phyloP scores from a whole-genome alignment of 2,113 vertebrate species.

The Menura novaehollandiae region DNA sequence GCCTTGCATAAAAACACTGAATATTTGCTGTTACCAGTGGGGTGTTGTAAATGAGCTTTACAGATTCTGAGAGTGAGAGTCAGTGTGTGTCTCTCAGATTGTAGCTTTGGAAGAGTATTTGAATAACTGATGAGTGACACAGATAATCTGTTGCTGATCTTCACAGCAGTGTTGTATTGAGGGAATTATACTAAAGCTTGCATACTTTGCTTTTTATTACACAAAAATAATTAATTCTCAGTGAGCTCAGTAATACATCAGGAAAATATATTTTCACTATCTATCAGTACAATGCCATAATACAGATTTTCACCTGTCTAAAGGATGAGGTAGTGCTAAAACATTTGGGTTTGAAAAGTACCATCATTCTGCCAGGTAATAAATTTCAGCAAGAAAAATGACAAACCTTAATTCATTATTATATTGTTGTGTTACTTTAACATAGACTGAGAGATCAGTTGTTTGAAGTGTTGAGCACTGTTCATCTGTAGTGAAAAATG shows the following conservation, averaged over 20 bases:
- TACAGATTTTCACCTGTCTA: background rate
- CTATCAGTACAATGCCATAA: background rate
- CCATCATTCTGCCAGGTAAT: background rate
- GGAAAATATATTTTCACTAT: background rate
- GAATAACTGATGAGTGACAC: background rate
- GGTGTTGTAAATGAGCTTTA: background rate
- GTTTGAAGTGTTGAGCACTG: background rate
- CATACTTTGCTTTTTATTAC: background rate
- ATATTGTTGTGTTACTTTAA: background rate
- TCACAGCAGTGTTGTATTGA: background rate
- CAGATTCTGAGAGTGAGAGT: background rate
- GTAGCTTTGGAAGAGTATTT: background rate
- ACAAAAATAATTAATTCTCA: background rate
- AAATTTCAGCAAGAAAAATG: background rate
- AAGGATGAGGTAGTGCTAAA: background rate
- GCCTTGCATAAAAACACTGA: background rate
- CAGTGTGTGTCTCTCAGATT: background rate
- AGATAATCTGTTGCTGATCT: background rate
- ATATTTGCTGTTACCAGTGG: background rate
- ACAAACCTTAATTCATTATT: background rate
- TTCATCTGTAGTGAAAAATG: background rate
- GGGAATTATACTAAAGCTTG: background rate
- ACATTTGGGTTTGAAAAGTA: background rate
- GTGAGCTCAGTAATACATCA: background rate
- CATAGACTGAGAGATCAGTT: background rate